Conservation (phyloP, 1,140 invertebrate species). For the Cryptotermes secundus region DNA sequence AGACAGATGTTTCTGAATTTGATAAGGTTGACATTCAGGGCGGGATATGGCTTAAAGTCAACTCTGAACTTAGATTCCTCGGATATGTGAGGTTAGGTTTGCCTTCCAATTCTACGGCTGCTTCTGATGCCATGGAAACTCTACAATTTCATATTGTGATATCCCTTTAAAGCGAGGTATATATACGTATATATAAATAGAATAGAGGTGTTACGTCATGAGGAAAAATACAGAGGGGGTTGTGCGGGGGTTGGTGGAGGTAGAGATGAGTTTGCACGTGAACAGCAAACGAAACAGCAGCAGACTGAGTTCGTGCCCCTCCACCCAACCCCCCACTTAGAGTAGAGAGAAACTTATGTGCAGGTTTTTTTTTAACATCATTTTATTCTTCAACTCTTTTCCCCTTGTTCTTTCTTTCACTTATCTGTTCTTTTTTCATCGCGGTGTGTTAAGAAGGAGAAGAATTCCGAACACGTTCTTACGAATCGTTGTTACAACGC, state of each 20-base stretch:
- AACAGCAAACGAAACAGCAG: neutral
- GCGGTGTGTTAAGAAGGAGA: neutral
- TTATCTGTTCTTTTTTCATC: neutral
- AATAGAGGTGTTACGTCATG: constrained; percentile 16
- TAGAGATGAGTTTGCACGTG: neutral
- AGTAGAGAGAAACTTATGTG: neutral
- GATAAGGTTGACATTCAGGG: no score
- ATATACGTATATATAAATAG: neutral
- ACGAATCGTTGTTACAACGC: neutral
- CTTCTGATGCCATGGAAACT: no score
- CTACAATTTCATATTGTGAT: neutral
- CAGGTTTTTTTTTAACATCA: neutral
- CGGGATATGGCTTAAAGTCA: no score
- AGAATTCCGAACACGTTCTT: neutral
- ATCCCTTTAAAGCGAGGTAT: neutral
- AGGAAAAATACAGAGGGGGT: neutral
- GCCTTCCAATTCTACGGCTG: no score
- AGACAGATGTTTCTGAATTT: no score
- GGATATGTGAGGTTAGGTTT: no score
- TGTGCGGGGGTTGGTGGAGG: neutral
- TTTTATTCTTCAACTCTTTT: neutral
- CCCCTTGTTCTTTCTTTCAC: neutral
- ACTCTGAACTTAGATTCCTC: no score
- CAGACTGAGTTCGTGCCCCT: neutral
- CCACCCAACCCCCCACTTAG: neutral